Evolutionary conservation across 2,797 vertebrate species (phyloP).

Genomic region (Chanos chanos): DNA sequence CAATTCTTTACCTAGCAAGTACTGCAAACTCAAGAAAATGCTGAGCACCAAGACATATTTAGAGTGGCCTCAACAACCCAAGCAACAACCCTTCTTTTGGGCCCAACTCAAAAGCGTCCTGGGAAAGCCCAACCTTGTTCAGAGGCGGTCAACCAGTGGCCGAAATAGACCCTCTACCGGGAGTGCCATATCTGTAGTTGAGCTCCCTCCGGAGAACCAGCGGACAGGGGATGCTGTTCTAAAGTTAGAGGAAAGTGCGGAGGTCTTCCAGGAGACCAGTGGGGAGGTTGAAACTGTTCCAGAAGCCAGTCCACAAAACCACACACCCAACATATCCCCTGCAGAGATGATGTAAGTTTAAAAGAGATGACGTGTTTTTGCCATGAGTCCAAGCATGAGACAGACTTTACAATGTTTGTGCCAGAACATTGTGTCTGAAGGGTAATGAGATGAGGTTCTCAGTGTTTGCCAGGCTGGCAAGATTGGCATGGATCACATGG

Average conservation of each 20-base stretch:
- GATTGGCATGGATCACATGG: constrained; percentile 30
- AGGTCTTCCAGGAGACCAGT: background rate
- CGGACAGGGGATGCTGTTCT: background rate
- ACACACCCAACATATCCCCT: constrained; percentile 28
- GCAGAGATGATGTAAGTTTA: constrained; percentile 21
- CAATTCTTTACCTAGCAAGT: constrained; percentile 74
- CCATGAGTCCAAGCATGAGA: too few relatives aligned
- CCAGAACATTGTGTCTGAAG: background rate
- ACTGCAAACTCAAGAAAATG: constrained; percentile 81
- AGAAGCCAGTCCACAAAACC: constrained; percentile 17
- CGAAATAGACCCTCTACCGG: constrained; percentile 44
- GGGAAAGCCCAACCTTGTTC: constrained; percentile 58
- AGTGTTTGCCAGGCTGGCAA: constrained; percentile 7
- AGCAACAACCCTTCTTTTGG: constrained; percentile 80
- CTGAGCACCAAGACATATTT: constrained; percentile 80
- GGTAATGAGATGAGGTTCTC: background rate
- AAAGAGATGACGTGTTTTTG: background rate
- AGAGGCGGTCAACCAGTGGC: constrained; percentile 27
- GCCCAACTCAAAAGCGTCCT: constrained; percentile 73
- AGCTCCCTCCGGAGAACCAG: constrained; percentile 15
- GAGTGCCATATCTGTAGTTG: constrained; percentile 38
- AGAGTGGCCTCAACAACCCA: constrained; percentile 78
- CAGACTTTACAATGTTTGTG: background rate
- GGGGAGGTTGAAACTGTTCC: background rate
- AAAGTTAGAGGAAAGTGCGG: constrained; percentile 6